Evolutionary conservation across 1,140 invertebrate species (phyloP), one percentile per base, ranked within the genome.

Genomic region (Zaprionus nigranus): DNA sequence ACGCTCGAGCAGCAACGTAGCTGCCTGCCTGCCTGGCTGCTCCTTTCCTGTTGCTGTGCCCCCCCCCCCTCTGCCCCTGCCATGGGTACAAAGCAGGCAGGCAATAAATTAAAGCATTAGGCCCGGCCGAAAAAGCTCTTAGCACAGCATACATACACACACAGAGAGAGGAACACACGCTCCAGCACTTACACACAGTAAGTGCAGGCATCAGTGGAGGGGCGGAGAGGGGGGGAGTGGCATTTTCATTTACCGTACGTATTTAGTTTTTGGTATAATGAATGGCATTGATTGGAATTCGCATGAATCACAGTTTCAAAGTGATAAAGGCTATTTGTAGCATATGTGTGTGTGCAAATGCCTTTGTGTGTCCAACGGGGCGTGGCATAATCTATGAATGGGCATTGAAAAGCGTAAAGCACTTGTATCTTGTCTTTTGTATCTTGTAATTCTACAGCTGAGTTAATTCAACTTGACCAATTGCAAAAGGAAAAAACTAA

Each of bases 51-150:
- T 26, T 51, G 49, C 49, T 63, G 38, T 28, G 17, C 43, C 46
- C 20, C 20, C 15, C 13, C 20, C 46, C 20, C 46, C 9, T 22
- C 17, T 49, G n/a, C 30, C 43, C 58, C 17, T 46, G 38, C 34
- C 60, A 28, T 53, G n/a, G 68, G 54, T 67, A 86, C 82, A 85
- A 85, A 81, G 79, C 63, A 78, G 82, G 67, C 67, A 64, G 73
- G 73, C 82, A 85, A 85, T 85, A 85, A 85, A 85, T 85, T 85
- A 85, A 84, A 85, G 82, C 82, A 85, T 85, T 85, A 85, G 82
- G 74, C 66, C 46, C 54, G 46, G 46, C 46, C 62, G 53, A 79
- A 86, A 84, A 85, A 86, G 82, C 82, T 85, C 82, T 86, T 85
- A 85, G 17, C 75, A 66, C 61, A 75, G 43, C 36, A 61, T 51